Base-by-base conservation (phyloP, 2,113 vertebrate genomes). In the Pseudopodoces humilis region DNA sequence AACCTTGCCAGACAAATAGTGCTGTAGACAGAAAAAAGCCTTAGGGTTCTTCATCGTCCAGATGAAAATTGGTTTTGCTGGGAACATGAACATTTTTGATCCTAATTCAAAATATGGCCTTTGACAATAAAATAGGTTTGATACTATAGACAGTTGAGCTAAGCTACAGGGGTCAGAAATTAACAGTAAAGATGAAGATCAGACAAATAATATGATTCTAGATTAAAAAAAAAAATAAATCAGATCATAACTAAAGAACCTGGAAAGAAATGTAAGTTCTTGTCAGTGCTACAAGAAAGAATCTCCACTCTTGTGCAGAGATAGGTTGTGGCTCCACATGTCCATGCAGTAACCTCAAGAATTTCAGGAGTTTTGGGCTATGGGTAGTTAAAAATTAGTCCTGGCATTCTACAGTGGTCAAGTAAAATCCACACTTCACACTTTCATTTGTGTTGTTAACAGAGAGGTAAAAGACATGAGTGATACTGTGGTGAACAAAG, bases 111-210 rank as follows among this genome's bases (percentile, higher is more conserved):
- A 96, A 86, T 53, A 52, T 24, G 93, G 55, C 18, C 41, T 95
- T 92, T 94, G 70, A 67, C 46, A 70, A 70, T 86, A 83, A 80
- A 83, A 76, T 92, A 83, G 83, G 93, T 94, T 92, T 77, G 31
- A 62, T 86, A 65, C 49, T 43, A 64, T 24, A 88, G 47, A 69
- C 5, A 60, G 21, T 35, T 72, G 23, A 72, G 14, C 24, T 87
- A 69, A 84, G 83, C 50, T 47, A 75, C 6, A 24, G 16, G 24
- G 58, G 11, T 47, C 25, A 85, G 27, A 65, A 90, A 75, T 62
- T 2, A 84, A 49, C 10, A 52, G 7, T 22, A 76, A 78, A 62
- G 23, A 64, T 69, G 50, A 94, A 86, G 60, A 84, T 67, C n/a
- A 69, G 46, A 60, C 8, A 35, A 35, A 74, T 72, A 62, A 22